phyloP scores from a whole-genome alignment of 2,888 invertebrate genomes.

The Apamea monoglypha region DNA sequence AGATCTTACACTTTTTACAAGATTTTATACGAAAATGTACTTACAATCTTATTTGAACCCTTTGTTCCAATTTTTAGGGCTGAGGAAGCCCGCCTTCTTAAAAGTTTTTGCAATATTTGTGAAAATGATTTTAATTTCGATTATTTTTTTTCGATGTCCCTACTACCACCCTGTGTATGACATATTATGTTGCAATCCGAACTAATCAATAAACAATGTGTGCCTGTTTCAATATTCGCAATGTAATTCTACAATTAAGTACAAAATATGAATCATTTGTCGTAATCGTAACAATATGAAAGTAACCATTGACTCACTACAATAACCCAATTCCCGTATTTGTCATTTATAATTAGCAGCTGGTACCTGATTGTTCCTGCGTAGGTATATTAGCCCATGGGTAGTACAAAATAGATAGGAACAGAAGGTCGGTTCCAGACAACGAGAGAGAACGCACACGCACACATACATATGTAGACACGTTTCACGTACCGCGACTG shows the following conservation, averaged over 20 bases:
- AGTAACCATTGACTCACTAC: slow-evolving; percentile 7
- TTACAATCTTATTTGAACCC: too few relatives aligned
- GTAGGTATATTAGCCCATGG: neutral
- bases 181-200: neutral
- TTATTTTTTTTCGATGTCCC: too few relatives aligned
- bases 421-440: neutral
- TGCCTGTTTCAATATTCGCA: neutral
- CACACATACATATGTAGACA: neutral
- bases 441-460: neutral
- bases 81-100: too few relatives aligned
- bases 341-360: slow-evolving; percentile 56
- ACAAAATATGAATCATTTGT: slow-evolving; percentile 35
- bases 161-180: too few relatives aligned
- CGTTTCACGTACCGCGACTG: neutral
- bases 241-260: slow-evolving; percentile 9
- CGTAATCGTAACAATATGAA: slow-evolving; percentile 8
- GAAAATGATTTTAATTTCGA: too few relatives aligned
- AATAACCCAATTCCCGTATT: slow-evolving; percentile 43
- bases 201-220: neutral
- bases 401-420: neutral
- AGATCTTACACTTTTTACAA: too few relatives aligned
- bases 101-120: neutral
- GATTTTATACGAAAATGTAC: too few relatives aligned
- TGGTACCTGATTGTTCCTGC: slow-evolving; percentile 3
- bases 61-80: too few relatives aligned